Conservation (phyloP, 2,888 invertebrate species). For the Antheraea assamensis region DNA sequence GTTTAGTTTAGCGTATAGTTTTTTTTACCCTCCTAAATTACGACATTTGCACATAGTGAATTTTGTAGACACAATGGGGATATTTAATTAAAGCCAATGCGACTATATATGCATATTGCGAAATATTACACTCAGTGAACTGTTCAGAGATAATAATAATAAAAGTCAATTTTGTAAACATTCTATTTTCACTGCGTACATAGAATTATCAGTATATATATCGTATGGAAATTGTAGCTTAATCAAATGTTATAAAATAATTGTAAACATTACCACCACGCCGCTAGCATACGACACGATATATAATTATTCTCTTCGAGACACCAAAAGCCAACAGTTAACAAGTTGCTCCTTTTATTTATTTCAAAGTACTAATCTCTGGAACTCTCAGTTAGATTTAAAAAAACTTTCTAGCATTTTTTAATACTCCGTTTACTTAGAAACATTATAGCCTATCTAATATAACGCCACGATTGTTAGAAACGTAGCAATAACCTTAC, state of each 20-base stretch:
- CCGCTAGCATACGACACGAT: background rate
- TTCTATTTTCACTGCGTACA: background rate
- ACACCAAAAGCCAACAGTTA: too few relatives aligned
- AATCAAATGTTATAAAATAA: background rate
- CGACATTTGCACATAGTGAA: background rate
- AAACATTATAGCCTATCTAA: too few relatives aligned
- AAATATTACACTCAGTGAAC: background rate
- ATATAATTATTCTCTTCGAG: too few relatives aligned
- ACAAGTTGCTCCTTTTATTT: too few relatives aligned
- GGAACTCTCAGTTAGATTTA: too few relatives aligned
- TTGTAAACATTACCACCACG: background rate
- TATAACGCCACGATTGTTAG: too few relatives aligned
- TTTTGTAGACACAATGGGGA: background rate
- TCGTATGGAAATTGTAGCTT: background rate
- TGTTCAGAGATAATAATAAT: constrained; percentile 3
- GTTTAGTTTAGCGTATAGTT: background rate
- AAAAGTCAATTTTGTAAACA: background rate
- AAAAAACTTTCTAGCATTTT: too few relatives aligned
- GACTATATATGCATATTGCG: background rate
- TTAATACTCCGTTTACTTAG: too few relatives aligned
- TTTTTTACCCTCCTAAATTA: background rate
- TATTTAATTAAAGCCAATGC: background rate
- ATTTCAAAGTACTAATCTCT: too few relatives aligned
- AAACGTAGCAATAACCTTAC: too few relatives aligned
- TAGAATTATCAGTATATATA: background rate